A percentile compares a stretch with the other conserved stretches of the same genome.
phyloP scores from a whole-genome alignment of 2,797 vertebrate species.

The Spizella passerina region DNA sequence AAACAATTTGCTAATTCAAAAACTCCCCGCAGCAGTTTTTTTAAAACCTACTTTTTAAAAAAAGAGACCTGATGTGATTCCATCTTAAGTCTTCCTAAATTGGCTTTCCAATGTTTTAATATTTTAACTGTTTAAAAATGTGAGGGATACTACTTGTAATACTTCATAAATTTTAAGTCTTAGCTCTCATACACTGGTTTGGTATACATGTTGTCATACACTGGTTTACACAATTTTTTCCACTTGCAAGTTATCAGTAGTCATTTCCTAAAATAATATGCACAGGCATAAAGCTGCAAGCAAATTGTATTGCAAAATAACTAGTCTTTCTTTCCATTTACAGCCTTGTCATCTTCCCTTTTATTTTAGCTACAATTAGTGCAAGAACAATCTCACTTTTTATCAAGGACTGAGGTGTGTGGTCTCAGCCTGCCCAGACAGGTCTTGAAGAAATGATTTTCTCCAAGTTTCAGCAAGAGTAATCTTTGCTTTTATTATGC shows the following conservation, averaged over 20 bases:
- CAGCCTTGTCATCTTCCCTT: not conserved
- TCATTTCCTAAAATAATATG: not conserved
- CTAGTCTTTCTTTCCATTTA: not conserved
- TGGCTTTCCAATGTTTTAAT: not conserved
- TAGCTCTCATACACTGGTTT: not conserved
- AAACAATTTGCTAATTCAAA: not conserved
- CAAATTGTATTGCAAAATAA: not conserved
- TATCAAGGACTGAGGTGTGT: not conserved
- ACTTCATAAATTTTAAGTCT: not conserved
- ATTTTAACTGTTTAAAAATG: not conserved
- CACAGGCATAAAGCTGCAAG: not conserved
- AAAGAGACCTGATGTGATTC: not conserved
- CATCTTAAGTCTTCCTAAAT: not conserved
- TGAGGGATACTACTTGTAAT: not conserved
- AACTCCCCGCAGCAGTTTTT: not conserved
- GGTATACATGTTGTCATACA: not conserved
- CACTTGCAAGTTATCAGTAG: not conserved
- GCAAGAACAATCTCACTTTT: not conserved
- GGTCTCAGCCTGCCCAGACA: not conserved
- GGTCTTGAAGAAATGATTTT: not conserved
- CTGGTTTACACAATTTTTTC: not conserved
- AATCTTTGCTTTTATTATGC: not conserved
- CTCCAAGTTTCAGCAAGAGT: not conserved
- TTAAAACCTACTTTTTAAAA: not conserved
- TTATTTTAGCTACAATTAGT: not conserved